These are phyloP conservation scores for Netelia inedita DNA, from an alignment of 2,888 invertebrate genomes.

Conservation along the genomic window DNA sequence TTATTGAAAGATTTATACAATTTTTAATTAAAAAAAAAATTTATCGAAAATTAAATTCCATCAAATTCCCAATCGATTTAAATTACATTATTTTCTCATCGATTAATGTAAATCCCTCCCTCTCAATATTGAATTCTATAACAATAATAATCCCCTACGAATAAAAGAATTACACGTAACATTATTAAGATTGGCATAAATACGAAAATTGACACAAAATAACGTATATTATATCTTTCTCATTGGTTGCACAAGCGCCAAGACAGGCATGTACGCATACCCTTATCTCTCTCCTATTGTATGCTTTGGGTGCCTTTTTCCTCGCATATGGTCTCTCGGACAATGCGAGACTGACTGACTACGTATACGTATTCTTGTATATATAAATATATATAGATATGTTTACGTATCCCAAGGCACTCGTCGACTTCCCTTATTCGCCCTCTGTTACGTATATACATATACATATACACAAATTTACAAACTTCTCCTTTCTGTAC, in stretches of 20 bases:
- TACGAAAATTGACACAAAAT: slow-evolving; percentile 8
- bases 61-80: too few species aligned
- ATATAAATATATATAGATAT: neutral
- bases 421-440: slow-evolving; percentile 57
- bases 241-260: neutral
- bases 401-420: neutral
- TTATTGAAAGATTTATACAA: neutral
- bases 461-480: slow-evolving; percentile 3
- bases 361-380: slow-evolving; percentile 21
- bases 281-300: slow-evolving; percentile 24
- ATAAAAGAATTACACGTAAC: neutral
- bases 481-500: slow-evolving; percentile 33
- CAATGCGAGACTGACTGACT: slow-evolving; percentile 45
- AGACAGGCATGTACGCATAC: neutral
- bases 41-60: neutral
- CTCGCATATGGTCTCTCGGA: slow-evolving; percentile 48
- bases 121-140: neutral
- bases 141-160: neutral
- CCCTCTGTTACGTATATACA: slow-evolving; percentile 29
- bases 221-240: neutral
- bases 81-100: neutral
- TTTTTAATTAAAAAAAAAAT: neutral
- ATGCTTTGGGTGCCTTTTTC: slow-evolving; percentile 40
- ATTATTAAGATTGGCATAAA: neutral
- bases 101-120: slow-evolving; percentile 20